These are phyloP conservation scores for Pongo abelii DNA, from an alignment of 2,113 vertebrate genomes.

Conservation along the genomic window DNA sequence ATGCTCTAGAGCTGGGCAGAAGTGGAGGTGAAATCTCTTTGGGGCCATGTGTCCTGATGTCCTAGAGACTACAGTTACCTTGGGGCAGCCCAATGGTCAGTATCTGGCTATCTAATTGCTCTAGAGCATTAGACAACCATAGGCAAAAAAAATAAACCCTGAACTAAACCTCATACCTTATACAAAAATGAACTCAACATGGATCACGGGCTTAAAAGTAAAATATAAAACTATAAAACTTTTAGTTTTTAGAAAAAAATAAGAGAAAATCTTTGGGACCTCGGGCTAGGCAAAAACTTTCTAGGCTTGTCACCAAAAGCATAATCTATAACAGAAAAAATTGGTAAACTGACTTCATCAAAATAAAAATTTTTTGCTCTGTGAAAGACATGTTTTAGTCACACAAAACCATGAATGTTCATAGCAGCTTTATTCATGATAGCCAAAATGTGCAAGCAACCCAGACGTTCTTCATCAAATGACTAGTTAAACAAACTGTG, in stretches of 20 bases:
- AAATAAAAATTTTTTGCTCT: background rate
- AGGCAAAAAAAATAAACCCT: background rate
- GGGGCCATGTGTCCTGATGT: background rate
- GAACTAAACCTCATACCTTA: background rate
- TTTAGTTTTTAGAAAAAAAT: conserved; percentile 12
- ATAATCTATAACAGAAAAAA: conserved; percentile 8
- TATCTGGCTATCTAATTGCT: background rate
- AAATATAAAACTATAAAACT: background rate
- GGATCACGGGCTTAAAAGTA: background rate
- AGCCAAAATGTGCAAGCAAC: conserved; percentile 1
- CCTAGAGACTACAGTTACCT: background rate
- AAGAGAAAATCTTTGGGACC: background rate
- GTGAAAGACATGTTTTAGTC: background rate
- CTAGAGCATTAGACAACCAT: background rate
- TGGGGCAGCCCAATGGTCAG: background rate
- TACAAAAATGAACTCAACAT: background rate
- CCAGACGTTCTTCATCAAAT: background rate
- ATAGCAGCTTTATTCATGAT: background rate
- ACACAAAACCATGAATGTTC: background rate
- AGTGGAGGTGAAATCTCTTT: background rate
- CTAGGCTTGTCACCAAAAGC: conserved; percentile 18
- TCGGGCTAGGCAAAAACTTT: background rate
- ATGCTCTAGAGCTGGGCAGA: background rate
- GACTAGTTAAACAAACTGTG: background rate
- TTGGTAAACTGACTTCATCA: background rate